Conservation (phyloP, 2,888 invertebrate species). For the Mythimna albipuncta region DNA sequence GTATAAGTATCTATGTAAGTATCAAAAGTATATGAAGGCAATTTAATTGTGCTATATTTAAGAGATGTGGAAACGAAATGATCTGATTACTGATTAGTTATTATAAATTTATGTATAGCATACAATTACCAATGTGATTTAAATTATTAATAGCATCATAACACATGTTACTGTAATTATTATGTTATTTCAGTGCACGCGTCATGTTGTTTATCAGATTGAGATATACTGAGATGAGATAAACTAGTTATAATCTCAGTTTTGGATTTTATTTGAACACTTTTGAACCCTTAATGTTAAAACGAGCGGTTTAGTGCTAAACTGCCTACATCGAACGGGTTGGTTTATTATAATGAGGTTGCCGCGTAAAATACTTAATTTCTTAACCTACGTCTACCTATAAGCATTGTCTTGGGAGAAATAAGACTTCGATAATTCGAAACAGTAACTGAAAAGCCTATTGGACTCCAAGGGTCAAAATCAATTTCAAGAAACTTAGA, state of each 20-base stretch:
- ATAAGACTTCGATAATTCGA: too few species aligned
- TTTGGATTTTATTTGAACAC: constrained; percentile 38
- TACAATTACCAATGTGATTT: constrained; percentile 43
- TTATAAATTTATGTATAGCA: constrained; percentile 39
- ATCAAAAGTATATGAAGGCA: constrained; percentile 48
- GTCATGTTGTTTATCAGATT: constrained; percentile 39
- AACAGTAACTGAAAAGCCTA: not conserved
- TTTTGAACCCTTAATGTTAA: not conserved
- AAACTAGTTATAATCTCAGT: constrained; percentile 41
- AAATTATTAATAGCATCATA: constrained; percentile 41
- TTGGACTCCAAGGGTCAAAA: not conserved
- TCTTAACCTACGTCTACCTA: too few species aligned
- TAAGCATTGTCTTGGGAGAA: too few species aligned
- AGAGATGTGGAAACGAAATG: constrained; percentile 37
- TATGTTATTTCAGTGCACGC: constrained; percentile 45
- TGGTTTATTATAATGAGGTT: not conserved
- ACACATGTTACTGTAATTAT: constrained; percentile 40
- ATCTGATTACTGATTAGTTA: constrained; percentile 51
- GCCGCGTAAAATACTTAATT: not conserved
- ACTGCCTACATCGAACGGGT: not conserved
- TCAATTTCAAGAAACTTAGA: not conserved
- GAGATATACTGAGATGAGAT: constrained; percentile 43
- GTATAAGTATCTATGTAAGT: constrained; percentile 46
- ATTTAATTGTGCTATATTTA: constrained; percentile 50
- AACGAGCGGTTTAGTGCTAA: not conserved